Evolutionary conservation across 2,113 vertebrate genomes (phyloP).

Genomic region (Verasper variegatus): DNA sequence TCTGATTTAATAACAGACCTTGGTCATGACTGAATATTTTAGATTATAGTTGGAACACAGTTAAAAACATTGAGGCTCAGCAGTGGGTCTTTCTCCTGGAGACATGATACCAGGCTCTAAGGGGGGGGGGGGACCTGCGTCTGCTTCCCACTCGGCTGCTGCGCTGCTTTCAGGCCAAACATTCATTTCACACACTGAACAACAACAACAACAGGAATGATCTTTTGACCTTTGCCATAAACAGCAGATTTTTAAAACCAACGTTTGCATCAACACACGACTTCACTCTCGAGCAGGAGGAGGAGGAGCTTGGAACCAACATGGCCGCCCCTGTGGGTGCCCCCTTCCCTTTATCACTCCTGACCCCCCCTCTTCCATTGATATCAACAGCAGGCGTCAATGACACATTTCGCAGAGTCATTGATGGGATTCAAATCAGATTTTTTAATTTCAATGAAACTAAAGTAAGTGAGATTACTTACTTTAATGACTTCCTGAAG

Average conservation of each 20-base stretch:
- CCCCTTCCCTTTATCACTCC: constrained; percentile 69
- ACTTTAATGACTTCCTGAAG: constrained; percentile 57
- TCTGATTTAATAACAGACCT: no score
- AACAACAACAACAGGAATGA: constrained; percentile 4
- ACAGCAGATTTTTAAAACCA: constrained; percentile 1
- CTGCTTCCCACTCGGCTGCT: background rate
- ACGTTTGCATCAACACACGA: constrained; percentile 42
- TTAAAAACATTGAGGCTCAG: no score
- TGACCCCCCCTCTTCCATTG: constrained; percentile 72
- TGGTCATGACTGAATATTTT: no score
- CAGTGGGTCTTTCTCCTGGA: no score
- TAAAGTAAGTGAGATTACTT: constrained; percentile 71
- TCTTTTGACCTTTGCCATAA: constrained; percentile 33
- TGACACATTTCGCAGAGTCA: constrained; percentile 74
- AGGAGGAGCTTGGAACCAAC: constrained; percentile 80
- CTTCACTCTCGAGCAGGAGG: constrained; percentile 43
- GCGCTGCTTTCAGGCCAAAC: background rate
- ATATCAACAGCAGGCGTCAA: constrained; percentile 77
- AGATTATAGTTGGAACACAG: no score
- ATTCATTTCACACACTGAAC: constrained; percentile 24
- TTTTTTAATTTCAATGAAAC: constrained; percentile 60
- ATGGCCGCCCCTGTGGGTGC: constrained; percentile 84
- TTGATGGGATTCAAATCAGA: constrained; percentile 80
- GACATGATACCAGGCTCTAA: no score
- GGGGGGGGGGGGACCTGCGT: no score